Conservation (phyloP, 1,140 invertebrate species). For the Episyrphus balteatus region DNA sequence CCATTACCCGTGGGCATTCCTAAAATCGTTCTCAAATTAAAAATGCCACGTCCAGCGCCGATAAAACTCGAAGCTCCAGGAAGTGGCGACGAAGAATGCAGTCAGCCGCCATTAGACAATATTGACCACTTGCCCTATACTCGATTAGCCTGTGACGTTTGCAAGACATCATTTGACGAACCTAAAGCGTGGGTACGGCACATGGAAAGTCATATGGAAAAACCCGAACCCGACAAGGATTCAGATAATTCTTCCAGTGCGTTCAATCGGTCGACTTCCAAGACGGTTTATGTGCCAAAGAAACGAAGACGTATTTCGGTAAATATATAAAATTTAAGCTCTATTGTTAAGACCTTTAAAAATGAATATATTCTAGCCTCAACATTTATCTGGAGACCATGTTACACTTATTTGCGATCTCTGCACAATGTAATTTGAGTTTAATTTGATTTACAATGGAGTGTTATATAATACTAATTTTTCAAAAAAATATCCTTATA, state of each 20-base stretch:
- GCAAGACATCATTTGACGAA: constrained; percentile 69
- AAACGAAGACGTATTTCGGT: constrained; percentile 44
- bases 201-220: constrained; percentile 57
- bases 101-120: no score
- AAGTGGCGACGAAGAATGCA: neutral
- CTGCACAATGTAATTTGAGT: constrained; percentile 53
- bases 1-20: no score
- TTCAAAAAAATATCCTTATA: constrained; percentile 6
- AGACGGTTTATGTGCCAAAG: constrained; percentile 39
- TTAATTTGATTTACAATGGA: neutral
- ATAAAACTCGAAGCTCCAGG: constrained; percentile 44
- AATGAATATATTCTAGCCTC: neutral
- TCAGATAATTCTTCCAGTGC: constrained; percentile 3
- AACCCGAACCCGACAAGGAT: constrained; percentile 19
- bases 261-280: constrained; percentile 18
- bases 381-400: constrained; percentile 16
- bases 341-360: neutral
- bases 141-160: constrained; percentile 68
- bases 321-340: constrained; percentile 8
- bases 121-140: constrained; percentile 43
- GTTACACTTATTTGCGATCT: constrained; percentile 52
- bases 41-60: neutral
- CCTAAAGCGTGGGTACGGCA: constrained; percentile 71
- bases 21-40: no score
- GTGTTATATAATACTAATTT: neutral